Base-by-base conservation (phyloP, 2,888 invertebrate species). In the Dryomyza anilis region DNA sequence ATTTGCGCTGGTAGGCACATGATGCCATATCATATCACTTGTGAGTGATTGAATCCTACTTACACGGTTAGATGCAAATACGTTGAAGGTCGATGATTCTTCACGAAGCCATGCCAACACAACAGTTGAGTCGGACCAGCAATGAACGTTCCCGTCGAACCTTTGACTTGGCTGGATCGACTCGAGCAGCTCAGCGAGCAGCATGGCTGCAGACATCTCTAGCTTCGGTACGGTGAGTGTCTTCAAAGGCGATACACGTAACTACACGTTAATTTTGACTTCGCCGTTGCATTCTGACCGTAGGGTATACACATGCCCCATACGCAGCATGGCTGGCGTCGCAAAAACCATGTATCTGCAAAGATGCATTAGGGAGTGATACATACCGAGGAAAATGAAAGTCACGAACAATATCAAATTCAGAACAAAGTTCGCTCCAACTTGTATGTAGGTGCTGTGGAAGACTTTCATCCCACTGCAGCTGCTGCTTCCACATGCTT, bases 11-110 rank as follows among this genome's bases (percentile, higher is more conserved):
- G 66, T 62, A 14, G 65, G 66, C 0, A 70, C 63, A 39, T 72
- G 64, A 25, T 60, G 64, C 68, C 69, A 69, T 21, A 48, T 19
- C 2, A 50, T 19, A 16, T 43, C 61, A 12, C n/a, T 12, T 12
- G 65, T 55, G 10, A 39, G 16, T 16, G 65, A 56, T 56, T 66
- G 66, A 5, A 71, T 63, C 30, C 66, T 64, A 7, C 66, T 52
- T 3, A 69, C 65, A 14, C 68, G 61, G 50, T 71, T 70, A 14
- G 67, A 66, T 6, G 70, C 70, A 45, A 70, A 67, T 19, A 60
- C 66, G 10, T 66, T 63, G 0, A 69, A 39, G 7, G 39, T 30
- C 0, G 64, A 64, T 2, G 68, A 67, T 3, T 69, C 67, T 8
- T 19, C 23, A 3, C 7, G 50, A 19, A 71, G 57, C 71, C 69